phyloP scores from a whole-genome alignment of 2,113 vertebrate species.

The Poeciliopsis occidentalis region DNA sequence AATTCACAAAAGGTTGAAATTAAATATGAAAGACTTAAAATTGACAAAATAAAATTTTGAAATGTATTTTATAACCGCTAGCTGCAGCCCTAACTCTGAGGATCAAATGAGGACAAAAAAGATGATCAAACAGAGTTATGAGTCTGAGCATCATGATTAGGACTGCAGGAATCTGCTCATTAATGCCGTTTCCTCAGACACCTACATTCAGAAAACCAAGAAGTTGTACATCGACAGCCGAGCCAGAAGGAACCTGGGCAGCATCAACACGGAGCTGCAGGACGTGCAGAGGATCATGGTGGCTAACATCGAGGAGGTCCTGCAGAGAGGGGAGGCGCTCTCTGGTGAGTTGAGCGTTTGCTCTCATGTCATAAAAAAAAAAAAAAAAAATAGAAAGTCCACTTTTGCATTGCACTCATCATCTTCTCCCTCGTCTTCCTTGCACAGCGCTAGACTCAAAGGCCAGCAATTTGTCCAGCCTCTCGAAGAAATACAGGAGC shows the following conservation, averaged over 20 bases:
- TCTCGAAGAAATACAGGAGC: constrained; percentile 98
- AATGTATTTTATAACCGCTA: no score
- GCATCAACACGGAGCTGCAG: constrained; percentile 97
- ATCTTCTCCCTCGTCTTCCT: not conserved
- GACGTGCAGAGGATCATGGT: constrained; percentile 99
- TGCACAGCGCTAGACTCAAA: constrained; percentile 94
- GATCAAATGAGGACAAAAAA: no score
- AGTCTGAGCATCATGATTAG: no score
- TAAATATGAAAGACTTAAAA: no score
- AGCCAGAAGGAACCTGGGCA: constrained; percentile 93
- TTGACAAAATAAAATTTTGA: no score
- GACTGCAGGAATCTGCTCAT: no score
- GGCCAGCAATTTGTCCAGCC: constrained; percentile 95
- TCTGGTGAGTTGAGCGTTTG: constrained; percentile 82
- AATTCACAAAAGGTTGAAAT: no score
- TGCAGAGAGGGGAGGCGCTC: constrained; percentile 95
- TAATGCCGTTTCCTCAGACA: constrained; percentile 80
- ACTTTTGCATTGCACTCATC: not conserved
- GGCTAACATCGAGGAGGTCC: constrained; percentile 97
- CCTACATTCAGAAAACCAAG: constrained; percentile 99
- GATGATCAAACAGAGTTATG: no score
- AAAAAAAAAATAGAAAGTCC: no score
- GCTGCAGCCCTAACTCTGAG: no score
- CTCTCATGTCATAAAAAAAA: not conserved
- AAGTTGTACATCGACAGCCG: constrained; percentile 98